These are phyloP conservation scores for Ellobium chinense DNA, from an alignment of 2,888 invertebrate genomes.

Conservation along the genomic window DNA sequence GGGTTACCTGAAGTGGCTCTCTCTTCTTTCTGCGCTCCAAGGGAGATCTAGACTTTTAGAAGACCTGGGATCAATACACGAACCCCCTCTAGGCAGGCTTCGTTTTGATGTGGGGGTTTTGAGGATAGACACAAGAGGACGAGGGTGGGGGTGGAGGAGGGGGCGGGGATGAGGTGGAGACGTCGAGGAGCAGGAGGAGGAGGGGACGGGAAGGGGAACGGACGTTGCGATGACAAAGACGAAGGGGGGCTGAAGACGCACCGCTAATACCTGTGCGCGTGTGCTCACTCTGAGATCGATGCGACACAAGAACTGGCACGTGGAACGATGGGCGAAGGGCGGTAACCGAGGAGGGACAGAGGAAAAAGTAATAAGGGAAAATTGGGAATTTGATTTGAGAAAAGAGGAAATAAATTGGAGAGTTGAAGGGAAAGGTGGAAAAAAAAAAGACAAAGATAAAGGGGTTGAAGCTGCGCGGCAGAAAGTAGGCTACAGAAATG, in stretches of 20 bases:
- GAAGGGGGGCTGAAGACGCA: slow-evolving; percentile 13
- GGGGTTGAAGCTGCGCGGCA: too few relatives aligned
- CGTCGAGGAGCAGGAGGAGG: neutral
- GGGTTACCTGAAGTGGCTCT: too few relatives aligned
- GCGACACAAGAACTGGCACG: neutral
- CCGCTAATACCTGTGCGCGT: too few relatives aligned
- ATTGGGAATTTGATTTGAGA: too few relatives aligned
- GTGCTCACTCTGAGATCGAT: too few relatives aligned
- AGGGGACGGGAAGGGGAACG: slow-evolving; percentile 18
- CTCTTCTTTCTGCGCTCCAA: too few relatives aligned
- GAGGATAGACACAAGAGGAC: neutral
- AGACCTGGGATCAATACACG: too few relatives aligned
- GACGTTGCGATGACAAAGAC: slow-evolving; percentile 37
- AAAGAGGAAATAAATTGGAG: too few relatives aligned
- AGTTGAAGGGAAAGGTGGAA: neutral
- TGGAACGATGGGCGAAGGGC: neutral
- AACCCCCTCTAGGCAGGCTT: too few relatives aligned
- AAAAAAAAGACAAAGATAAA: neutral
- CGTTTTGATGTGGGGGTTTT: neutral
- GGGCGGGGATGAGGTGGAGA: slow-evolving; percentile 21
- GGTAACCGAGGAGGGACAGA: neutral
- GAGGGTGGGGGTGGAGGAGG: slow-evolving; percentile 22
- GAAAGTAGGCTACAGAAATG: too few relatives aligned
- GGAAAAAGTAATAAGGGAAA: slow-evolving; percentile 1
- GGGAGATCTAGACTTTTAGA: too few relatives aligned